A percentile compares a stretch with the other conserved stretches of the same genome.
Conservation (phyloP, 1,140 invertebrate species). For the Trachymyrmex septentrionalis region DNA sequence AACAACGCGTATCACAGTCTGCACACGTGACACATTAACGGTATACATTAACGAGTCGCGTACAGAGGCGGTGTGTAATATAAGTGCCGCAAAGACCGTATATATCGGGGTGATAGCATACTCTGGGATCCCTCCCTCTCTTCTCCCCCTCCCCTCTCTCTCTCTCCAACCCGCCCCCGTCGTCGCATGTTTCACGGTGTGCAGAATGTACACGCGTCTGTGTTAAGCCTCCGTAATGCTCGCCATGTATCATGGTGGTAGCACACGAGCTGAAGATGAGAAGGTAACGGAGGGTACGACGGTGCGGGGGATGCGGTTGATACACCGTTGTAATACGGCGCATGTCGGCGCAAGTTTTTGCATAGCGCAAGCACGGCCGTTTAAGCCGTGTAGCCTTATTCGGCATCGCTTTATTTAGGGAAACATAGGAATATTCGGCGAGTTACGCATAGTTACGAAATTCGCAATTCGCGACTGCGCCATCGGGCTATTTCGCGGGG, state of each 20-base stretch:
- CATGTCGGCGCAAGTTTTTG: slow-evolving; percentile 62
- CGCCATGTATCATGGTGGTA: slow-evolving; percentile 65
- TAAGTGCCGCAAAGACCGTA: slow-evolving; percentile 60
- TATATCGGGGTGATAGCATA: slow-evolving; percentile 30
- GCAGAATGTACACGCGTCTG: slow-evolving; percentile 59
- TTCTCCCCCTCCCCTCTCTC: not conserved
- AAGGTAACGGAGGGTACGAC: not conserved
- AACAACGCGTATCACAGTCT: slow-evolving; percentile 39
- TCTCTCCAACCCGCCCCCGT: slow-evolving; percentile 25
- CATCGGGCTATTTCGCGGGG: not conserved
- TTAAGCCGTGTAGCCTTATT: slow-evolving; percentile 26
- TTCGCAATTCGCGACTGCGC: not conserved
- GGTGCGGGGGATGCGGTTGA: slow-evolving; percentile 34
- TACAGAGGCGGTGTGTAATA: slow-evolving; percentile 42
- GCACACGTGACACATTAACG: slow-evolving; percentile 51
- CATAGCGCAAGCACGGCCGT: slow-evolving; percentile 23
- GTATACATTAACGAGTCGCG: slow-evolving; percentile 47
- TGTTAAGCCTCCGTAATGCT: slow-evolving; percentile 69
- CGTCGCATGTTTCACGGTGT: slow-evolving; percentile 42
- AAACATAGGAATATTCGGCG: slow-evolving; percentile 27
- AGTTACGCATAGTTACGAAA: slow-evolving; percentile 22
- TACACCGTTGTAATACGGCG: slow-evolving; percentile 60
- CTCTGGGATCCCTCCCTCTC: not conserved
- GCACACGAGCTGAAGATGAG: slow-evolving; percentile 29
- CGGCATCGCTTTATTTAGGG: slow-evolving; percentile 36